Evolutionary conservation across 1,140 invertebrate genomes (phyloP), one percentile per base, ranked within the genome.

Genomic region (Orius laevigatus): DNA sequence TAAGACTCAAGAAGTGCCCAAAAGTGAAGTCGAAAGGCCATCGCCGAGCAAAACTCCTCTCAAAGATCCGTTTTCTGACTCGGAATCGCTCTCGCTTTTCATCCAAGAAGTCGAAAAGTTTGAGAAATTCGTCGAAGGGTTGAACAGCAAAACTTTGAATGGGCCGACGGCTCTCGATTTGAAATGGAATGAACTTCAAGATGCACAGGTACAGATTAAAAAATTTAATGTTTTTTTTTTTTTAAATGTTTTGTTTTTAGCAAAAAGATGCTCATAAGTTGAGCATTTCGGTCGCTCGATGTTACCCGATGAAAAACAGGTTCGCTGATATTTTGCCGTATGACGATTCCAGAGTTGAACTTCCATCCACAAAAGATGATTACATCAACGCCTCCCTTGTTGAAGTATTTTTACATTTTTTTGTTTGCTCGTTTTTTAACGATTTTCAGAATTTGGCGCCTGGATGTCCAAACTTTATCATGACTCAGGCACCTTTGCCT

Each of bases 261-360:
- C 65, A 78, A 66, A 65, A 72, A 70, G 65, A 78, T 65, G 53
- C 64, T 54, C 62, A 70, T 49, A 63, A 72, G 67, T 62, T 76
- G 60, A 68, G 69, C 12, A 87, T 85, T 42, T 81, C 77, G 1
- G 76, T 85, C 35, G 89, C 86, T 0, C 71, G 81, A 50, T 76
- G 84, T 58, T 81, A 91, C 63, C 76, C 81, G 0, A 74, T 76
- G 56, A 88, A 88, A 60, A 94, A 93, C 68, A 73, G 85, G 51
- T 76, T 75, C 32, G 72, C 76, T 0, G 86, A 88, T 62, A 83
- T 88, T 49, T 71, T 92, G 58, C 86, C 91, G n/a, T 94, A 82
- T 62, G 91, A 94, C 63, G 76, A 81, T 56, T 81, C 79, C 1
- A 68, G 87, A 53, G 81, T 94, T 1, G 70, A 74, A 51, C 63